Conservation (phyloP, 2,888 invertebrate species). For the Morpho helenor region DNA sequence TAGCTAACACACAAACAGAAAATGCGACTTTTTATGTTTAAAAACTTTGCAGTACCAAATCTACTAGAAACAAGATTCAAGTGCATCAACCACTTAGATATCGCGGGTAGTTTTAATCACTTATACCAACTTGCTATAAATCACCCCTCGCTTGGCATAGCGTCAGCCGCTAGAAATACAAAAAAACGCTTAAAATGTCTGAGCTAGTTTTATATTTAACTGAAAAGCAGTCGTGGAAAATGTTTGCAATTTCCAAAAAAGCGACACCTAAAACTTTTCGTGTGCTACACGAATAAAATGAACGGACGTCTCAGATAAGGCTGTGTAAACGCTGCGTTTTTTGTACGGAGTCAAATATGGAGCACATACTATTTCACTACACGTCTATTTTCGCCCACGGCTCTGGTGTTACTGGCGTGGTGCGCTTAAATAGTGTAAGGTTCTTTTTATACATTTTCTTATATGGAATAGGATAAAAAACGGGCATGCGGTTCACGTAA, state of each 20-base stretch:
- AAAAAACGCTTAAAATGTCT: constrained; percentile 21
- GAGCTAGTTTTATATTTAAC: constrained; percentile 27
- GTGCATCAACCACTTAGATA: no score
- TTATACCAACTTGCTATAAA: constrained; percentile 23
- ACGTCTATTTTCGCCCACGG: no score
- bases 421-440: no score
- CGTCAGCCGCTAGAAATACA: constrained; percentile 14
- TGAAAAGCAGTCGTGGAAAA: constrained; percentile 31
- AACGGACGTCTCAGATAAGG: constrained; percentile 23
- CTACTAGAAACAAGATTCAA: no score
- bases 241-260: constrained; percentile 31
- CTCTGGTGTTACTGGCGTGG: no score
- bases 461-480: no score
- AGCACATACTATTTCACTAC: no score
- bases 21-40: no score
- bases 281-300: constrained; percentile 27
- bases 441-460: no score
- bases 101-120: constrained; percentile 8
- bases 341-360: not conserved
- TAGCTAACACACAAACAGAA: no score
- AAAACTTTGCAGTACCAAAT: no score
- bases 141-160: constrained; percentile 21
- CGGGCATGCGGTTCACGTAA: no score
- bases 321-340: constrained; percentile 18
- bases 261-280: constrained; percentile 32